These are phyloP conservation scores for Rhinogobius similis DNA, from an alignment of 2,113 vertebrate genomes.

Conservation along the genomic window DNA sequence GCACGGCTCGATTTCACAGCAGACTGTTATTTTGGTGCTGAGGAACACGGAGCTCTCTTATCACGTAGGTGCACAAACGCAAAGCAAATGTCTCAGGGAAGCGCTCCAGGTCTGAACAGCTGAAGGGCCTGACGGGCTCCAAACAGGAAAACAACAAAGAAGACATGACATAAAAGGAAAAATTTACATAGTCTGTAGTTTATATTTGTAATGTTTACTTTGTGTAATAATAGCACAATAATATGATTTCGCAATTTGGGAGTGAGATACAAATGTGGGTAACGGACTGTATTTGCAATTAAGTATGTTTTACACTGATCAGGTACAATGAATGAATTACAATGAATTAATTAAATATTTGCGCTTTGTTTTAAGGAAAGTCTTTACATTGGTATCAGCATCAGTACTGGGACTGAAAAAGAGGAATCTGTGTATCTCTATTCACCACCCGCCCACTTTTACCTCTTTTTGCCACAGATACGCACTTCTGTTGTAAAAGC, in stretches of 20 bases:
- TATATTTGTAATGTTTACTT: background rate
- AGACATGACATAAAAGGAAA: background rate
- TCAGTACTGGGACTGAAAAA: too few species aligned
- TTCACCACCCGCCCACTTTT: too few species aligned
- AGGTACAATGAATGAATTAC: too few species aligned
- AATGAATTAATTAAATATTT: too few species aligned
- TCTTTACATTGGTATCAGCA: too few species aligned
- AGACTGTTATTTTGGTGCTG: constrained; percentile 15
- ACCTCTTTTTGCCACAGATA: too few species aligned
- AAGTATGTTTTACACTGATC: too few species aligned
- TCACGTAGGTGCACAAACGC: constrained; percentile 10
- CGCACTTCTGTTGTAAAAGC: too few species aligned
- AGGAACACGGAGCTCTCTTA: constrained; percentile 13
- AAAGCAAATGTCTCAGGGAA: constrained; percentile 10
- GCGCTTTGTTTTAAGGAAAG: too few species aligned
- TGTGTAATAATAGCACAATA: background rate
- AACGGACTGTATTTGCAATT: background rate
- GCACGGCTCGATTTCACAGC: constrained; percentile 18
- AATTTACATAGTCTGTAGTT: background rate
- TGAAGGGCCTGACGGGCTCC: background rate
- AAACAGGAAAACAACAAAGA: background rate
- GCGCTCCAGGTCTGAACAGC: constrained; percentile 4
- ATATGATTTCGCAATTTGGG: background rate
- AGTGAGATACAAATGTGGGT: background rate
- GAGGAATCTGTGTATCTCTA: too few species aligned